phyloP scores from a whole-genome alignment of 2,888 invertebrate genomes.

The Hypomecis atomaria region DNA sequence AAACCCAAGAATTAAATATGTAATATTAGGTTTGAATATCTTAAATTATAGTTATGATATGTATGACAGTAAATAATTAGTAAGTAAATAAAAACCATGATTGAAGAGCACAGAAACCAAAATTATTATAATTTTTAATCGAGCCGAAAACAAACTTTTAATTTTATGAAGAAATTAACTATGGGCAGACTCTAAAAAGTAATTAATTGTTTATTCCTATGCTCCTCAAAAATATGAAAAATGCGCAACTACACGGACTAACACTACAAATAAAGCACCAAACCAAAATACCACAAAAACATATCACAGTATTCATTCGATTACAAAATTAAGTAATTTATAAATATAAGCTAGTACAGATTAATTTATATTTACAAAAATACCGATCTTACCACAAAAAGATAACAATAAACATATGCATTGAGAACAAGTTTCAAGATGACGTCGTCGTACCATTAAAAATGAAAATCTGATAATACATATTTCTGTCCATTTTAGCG shows the following conservation, averaged over 20 bases:
- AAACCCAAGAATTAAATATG: not conserved
- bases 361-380: not conserved
- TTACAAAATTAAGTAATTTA: not conserved
- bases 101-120: not conserved
- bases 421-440: too few species aligned
- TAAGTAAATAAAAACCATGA: not conserved
- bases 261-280: not conserved
- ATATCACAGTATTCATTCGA: constrained; percentile 1
- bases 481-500: too few species aligned
- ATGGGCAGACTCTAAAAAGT: too few species aligned
- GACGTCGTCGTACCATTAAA: too few species aligned
- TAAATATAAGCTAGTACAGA: too few species aligned
- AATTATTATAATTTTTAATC: too few species aligned
- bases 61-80: not conserved
- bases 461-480: too few species aligned
- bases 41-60: not conserved
- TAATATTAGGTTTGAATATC: not conserved
- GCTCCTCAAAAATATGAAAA: not conserved
- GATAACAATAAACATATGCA: too few species aligned
- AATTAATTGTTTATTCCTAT: too few species aligned
- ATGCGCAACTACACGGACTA: not conserved
- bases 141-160: too few species aligned
- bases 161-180: too few species aligned
- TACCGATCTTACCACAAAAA: too few species aligned
- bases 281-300: constrained; percentile 1